Evolutionary conservation across 2,797 vertebrate species (phyloP), one percentile per base, ranked within the genome.

Genomic region (Novumbra hubbsi): DNA sequence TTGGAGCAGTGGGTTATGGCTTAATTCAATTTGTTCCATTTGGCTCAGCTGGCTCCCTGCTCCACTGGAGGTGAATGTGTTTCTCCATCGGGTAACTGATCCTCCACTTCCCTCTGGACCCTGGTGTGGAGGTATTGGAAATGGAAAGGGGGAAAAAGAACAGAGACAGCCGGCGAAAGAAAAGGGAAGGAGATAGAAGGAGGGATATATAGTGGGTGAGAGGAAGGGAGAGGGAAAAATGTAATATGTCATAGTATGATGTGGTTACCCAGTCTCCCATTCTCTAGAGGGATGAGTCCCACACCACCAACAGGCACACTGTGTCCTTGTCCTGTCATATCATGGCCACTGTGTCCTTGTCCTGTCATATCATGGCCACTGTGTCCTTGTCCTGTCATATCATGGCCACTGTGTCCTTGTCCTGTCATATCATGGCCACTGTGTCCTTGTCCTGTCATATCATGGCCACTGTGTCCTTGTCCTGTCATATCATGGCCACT

Each of bases 11-110:
- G 71, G 88, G 84, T 87, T 88, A 85, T 89, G 84, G 85, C 83
- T 87, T 91, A 87, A 92, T 92, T 93, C 85, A 89, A 87, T 92
- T 92, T 90, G 89, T 89, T 88, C 88, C 83, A 85, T 88, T 89
- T 84, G 83, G 85, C 82, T 87, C 86, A 79, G 88, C 85, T 89
- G 89, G 82, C 85, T 91, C 86, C 88, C 80, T 88, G 87, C 87
- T 87, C 80, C 82, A 79, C 80, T 87, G 84, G 86, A 91, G 89
- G 87, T 86, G 84, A 89, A 86, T 86, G 87, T 86, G 84, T 86
- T 88, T 83, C 80, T 88, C 79, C 80, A 84, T 88, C 38, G 77
- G 72, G 86, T 89, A 90, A 91, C 89, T 89, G 88, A 91, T 89
- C 87, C 84, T 63, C 49, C 84, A 73, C 85, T 84, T 81, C 77